A percentile compares a stretch with the other conserved stretches of the same genome.
phyloP scores from a whole-genome alignment of 1,140 invertebrate genomes.

The Fopius arisanus region DNA sequence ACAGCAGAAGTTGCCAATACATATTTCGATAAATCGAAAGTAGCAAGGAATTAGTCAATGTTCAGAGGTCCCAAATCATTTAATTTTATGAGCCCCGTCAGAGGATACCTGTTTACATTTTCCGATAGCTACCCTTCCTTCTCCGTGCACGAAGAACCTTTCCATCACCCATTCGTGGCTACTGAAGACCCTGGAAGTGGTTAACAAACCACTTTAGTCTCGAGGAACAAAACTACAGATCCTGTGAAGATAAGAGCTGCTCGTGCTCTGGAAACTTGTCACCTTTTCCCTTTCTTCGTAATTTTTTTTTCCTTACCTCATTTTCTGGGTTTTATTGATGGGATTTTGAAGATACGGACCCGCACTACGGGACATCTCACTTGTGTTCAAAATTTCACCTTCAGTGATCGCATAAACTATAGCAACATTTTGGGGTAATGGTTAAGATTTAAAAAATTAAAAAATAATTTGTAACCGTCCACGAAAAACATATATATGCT shows the following conservation, averaged over 20 bases:
- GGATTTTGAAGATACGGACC: background rate
- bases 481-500: too few species aligned
- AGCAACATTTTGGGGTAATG: background rate
- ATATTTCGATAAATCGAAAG: background rate
- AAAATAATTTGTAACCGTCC: background rate
- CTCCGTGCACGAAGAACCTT: background rate
- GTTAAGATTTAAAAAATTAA: background rate
- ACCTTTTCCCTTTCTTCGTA: background rate
- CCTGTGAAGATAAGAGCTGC: background rate
- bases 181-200: background rate
- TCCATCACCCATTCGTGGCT: background rate
- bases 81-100: background rate
- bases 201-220: background rate
- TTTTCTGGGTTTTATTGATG: background rate
- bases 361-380: constrained; percentile 8
- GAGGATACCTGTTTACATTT: background rate
- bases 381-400: background rate
- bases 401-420: background rate
- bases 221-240: background rate
- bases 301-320: background rate
- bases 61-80: background rate
- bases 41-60: background rate
- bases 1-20: too few species aligned
- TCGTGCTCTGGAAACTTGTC: constrained; percentile 2
- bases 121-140: background rate